Evolutionary conservation across 30 jellyfish, hydroid and myxozoan genomes (phyloP), one percentile per base, ranked within the genome.

Genomic region (Pseudorhiza aurosa): DNA sequence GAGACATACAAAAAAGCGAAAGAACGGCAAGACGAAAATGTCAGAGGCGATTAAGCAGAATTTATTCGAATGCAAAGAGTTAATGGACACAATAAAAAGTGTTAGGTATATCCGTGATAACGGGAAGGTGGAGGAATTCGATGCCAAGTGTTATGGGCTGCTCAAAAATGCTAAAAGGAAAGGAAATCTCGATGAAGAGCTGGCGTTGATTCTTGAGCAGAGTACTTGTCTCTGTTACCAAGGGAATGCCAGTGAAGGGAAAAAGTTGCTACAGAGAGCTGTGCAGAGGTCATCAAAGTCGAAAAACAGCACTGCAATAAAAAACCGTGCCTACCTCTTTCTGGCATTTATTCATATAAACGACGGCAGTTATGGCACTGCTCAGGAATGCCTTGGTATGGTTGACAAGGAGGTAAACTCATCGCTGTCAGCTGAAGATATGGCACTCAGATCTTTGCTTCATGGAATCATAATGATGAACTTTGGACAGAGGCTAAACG

Each of bases 361-460:
- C 55, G 97, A 83, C 50, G 97, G 97, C 4, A 90, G 83, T 42
- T 72, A 24, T 58, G 97, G 97, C 35, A 90, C 97, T 21, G 96
- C 96, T 0, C 93, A 90, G 46, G 97, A 90, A 68, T 82, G 96
- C 78, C 77, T 90, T 19, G 85, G 73, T 2, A 75, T 90, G 80
- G 65, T 90, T 1, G 83, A 70, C 15, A 65, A 47, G 24, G 94
- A 90, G 8, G 15, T 30, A 21, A 58, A 68, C 36, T 43, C 36
- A 14, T 72, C 60, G 37, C 58, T 79, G 58, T 84, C 96, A 10
- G 26, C 24, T 1, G 97, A 90, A 28, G 97, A 83, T 60, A 42
- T 64, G 30, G 89, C 82, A 0, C 65, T 46, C 36, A 42, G 81
- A 11, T 74, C 72, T 19, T 14, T 47, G 29, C 53, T 90, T 0